Base-by-base conservation (phyloP, 2,888 invertebrate genomes). In the Polylopha cassiicola region DNA sequence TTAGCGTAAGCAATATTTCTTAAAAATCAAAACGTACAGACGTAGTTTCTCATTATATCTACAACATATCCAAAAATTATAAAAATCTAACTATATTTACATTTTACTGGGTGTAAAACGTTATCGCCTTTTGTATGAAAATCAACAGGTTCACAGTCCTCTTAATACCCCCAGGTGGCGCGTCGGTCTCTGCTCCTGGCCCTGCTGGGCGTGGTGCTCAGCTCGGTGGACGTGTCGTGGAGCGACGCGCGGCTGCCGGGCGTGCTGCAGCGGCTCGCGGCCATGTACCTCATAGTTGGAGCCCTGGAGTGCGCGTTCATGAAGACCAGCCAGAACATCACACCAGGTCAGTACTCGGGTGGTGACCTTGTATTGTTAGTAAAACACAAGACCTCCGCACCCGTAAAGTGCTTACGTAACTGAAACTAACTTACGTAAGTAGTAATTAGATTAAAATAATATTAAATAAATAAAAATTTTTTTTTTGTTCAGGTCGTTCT, bases 211-310 rank as follows among this genome's bases (percentile, higher is more conserved):
- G 66, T 93, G 13, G 74, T 92, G 5, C 73, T 86, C 14, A 65
- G 82, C 3, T 71, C 84, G 0, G 75, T 84, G 33, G 71, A 86
- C 47, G 75, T 77, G 27, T 74, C 87, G 3, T 81, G 92, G 60
- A 47, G 64, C 4, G 69, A 86, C 24, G 80, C 94, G 5, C 86
- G 96, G 9, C 87, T 94, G 32, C 91, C 92, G 1, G 96, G 96
- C 3, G 93, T 96, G 28, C 68, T 97, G 41, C 96, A 96, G 67
- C 87, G 95, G n/a, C 85, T 96, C 36, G 94, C 92, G 0, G 73
- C 93, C 7, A 88, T 91, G 50, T 95, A 95, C 71, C 87, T 95
- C 8, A 80, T 94, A 0, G 91, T 92, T 15, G 92, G 92, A 0
- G 74, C 89, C 0, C 53, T 93, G n/a, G 92, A 92, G 74, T 87